phyloP scores from a whole-genome alignment of 1,140 invertebrate species.

The Zaprionus taronus region DNA sequence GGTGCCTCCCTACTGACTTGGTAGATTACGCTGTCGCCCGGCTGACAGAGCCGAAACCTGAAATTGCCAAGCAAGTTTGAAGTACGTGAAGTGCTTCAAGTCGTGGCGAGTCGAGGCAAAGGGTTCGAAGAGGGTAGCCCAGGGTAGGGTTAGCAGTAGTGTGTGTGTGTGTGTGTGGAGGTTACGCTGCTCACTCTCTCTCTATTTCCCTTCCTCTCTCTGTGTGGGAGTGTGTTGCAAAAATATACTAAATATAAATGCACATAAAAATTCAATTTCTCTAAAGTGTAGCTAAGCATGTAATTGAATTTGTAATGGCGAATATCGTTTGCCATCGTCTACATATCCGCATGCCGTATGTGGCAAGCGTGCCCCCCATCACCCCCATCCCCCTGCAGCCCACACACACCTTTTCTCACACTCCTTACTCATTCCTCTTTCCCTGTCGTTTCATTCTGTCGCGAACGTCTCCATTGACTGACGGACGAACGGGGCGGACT shows the following conservation, averaged over 20 bases:
- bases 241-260: conserved; percentile 83
- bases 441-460: conserved; percentile 44
- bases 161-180: not conserved
- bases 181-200: not conserved
- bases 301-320: conserved; percentile 83
- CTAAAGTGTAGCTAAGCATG: conserved; percentile 82
- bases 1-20: conserved; percentile 20
- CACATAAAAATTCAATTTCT: conserved; percentile 83
- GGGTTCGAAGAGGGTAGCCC: not conserved
- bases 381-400: not conserved
- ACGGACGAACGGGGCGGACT: conserved; percentile 32
- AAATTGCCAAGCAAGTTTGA: conserved; percentile 39
- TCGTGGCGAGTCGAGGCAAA: not conserved
- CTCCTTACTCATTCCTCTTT: not conserved
- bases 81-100: conserved; percentile 11
- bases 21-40: conserved; percentile 71
- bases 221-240: conserved; percentile 50
- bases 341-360: conserved; percentile 20
- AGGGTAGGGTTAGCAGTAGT: not conserved
- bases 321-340: conserved; percentile 70
- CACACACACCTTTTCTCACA: not conserved
- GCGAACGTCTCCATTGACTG: conserved; percentile 64
- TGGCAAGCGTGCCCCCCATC: not conserved
- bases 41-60: conserved; percentile 58
- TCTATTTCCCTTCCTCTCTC: not conserved